Percentiles rank a stretch among this genome's conserved stretches.
These are phyloP conservation scores for Muricea muricata DNA, from an alignment of 92 coral and sea anemone species.

Conservation along the genomic window DNA sequence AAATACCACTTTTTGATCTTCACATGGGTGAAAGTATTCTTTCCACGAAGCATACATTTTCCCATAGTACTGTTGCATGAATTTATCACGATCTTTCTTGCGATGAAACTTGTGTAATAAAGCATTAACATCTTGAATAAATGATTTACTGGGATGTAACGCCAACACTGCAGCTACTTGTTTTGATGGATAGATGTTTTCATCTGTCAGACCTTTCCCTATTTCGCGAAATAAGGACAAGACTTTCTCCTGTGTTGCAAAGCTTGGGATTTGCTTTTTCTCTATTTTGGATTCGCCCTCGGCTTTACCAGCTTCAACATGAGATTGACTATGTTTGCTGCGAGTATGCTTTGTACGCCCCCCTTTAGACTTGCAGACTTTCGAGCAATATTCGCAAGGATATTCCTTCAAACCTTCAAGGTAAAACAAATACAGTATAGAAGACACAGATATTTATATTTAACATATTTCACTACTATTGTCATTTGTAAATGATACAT, in stretches of 20 bases:
- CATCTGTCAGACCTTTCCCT: neutral
- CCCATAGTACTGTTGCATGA: neutral
- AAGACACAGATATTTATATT: neutral
- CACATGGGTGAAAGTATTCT: constrained; percentile 15
- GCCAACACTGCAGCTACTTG: neutral
- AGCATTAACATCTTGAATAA: neutral
- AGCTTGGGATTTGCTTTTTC: too few species aligned
- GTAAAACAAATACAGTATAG: neutral
- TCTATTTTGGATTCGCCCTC: too few species aligned
- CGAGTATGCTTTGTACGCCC: neutral
- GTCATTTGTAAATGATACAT: neutral
- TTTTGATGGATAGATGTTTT: neutral
- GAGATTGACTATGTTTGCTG: neutral
- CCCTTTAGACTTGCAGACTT: neutral
- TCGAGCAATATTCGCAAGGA: neutral
- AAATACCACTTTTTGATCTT: neutral
- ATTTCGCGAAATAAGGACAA: neutral
- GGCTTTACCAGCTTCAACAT: neutral
- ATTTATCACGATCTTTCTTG: neutral
- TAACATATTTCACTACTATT: neutral
- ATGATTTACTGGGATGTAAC: constrained; percentile 1
- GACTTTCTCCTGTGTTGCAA: neutral
- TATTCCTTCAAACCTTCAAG: neutral
- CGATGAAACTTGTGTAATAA: neutral
- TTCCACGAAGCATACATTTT: neutral